Base-by-base conservation (phyloP, 1,140 invertebrate genomes). In the Drosophila elegans region DNA sequence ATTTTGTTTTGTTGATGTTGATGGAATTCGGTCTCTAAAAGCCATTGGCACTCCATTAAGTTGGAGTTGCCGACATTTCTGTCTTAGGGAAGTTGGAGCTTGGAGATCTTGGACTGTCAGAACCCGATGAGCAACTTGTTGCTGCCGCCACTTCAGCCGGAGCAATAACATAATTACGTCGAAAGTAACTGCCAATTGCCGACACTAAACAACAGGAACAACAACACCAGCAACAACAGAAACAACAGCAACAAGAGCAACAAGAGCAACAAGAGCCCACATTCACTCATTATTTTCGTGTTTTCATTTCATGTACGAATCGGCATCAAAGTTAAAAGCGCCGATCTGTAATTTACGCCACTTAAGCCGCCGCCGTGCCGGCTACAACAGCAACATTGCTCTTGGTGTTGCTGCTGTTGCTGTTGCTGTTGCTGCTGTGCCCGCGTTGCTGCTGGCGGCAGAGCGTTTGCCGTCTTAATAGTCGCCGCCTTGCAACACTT, bases 251-350 rank as follows among this genome's bases (percentile, higher is more conserved):
- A 42, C 77, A 79, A 54, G 57, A 80, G 52, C 16, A 21, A 21
- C 16, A 21, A 21, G 57, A 80, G 52, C 16, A 21, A 21, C 16
- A 21, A 21, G 16, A 21, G 16, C 16, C 71, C 59, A 53, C 72
- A 76, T 67, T 76, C 74, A 78, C 90, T 91, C 90, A 91, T 91
- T 91, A 91, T 88, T 88, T 79, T 90, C 90, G 90, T 91, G 90
- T 91, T 91, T 91, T 91, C 90, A 90, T 91, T 91, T 91, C 90
- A 90, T 91, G 90, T 91, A 91, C 90, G 90, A 91, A 85, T 91
- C 80, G 69, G 80, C 90, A 73, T 91, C 90, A 91, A 91, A 91
- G 90, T 91, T 91, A 91, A 91, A 91, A 79, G 77, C 80, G 90
- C 90, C 90, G 90, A 91, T 84, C 90, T 91, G 86, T 91, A 91